phyloP scores from a whole-genome alignment of 1,140 invertebrate species.

The Acromyrmex heyeri region DNA sequence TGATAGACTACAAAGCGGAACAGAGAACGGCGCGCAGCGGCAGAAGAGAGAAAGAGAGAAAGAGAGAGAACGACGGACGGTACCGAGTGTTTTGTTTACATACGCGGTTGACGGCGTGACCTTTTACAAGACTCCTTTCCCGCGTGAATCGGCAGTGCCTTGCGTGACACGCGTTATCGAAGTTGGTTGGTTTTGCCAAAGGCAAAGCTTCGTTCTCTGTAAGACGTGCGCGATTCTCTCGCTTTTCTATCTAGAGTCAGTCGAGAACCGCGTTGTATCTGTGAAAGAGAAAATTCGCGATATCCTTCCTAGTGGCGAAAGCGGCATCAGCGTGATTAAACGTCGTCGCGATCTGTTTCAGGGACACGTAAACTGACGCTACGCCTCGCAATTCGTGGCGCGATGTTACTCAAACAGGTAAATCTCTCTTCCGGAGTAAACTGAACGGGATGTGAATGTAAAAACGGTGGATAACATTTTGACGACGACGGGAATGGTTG shows the following conservation, averaged over 20 bases:
- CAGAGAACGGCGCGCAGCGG: background rate
- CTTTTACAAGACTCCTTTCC: background rate
- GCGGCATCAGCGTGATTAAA: constrained; percentile 11
- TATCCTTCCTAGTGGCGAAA: background rate
- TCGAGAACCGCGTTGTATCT: background rate
- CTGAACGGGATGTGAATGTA: constrained; percentile 2
- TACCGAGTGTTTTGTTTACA: constrained; percentile 56
- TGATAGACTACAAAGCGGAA: background rate
- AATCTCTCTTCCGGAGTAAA: constrained; percentile 10
- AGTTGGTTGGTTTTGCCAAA: background rate
- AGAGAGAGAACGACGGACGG: background rate
- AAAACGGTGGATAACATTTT: background rate
- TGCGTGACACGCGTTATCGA: background rate
- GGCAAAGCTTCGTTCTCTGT: background rate
- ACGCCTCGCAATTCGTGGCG: constrained; percentile 32
- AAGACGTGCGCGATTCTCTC: background rate
- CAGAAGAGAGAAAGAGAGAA: background rate
- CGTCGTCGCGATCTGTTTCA: constrained; percentile 21
- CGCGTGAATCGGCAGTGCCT: constrained; percentile 10
- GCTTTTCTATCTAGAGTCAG: too few species aligned
- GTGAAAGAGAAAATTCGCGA: background rate
- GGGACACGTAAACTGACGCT: constrained; percentile 3
- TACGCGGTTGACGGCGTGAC: constrained; percentile 26
- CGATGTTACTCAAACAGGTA: constrained; percentile 52
- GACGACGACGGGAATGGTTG: background rate